Evolutionary conservation across 2,797 vertebrate species (phyloP), one percentile per base, ranked within the genome.

Genomic region (Varecia variegata): DNA sequence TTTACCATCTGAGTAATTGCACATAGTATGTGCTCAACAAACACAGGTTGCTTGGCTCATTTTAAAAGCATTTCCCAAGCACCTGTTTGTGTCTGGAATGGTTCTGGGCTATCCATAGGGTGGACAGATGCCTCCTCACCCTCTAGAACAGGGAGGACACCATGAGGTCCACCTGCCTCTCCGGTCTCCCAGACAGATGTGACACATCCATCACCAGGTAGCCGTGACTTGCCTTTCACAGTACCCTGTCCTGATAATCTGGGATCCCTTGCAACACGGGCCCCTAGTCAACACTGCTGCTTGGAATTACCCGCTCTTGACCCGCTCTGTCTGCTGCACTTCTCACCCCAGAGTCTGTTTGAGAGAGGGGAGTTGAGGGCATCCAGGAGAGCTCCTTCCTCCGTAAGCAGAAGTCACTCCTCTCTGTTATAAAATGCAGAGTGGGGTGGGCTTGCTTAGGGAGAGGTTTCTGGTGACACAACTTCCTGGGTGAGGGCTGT

Each of bases 1-100:
- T 38, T 50, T 25, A 3, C 25, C n/a, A 23, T 5, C 76, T 6
- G 2, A 13, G 40, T 4, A 18, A 25, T 21, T 45, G 10, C 12
- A n/a, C 4, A 0, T 1, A 50, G 32, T 1, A 50, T 0, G 8
- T 23, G 27, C 13, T 62, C 96, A 0, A 0, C 17, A 27, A 27
- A 13, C 10, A 18, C 18, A 1, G 12, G 32, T 9, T 14, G 35
- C 47, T 30, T 15, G n/a, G 50, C 14, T 35, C 25, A 2, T 1
- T 17, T 50, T 38, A 8, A 38, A 54, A 38, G 67, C 38, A 21
- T 25, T 73, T 56, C 54, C 76, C n/a, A 71, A 15, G 62, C 30
- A 50, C 45, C 65, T 30, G 0, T 47, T 32, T 65, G 56, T 23
- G 35, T 43, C 27, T 56, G 35, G 35, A 14, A 7, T 1, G 6